Conservation (phyloP, 2,113 vertebrate species). For the Thryonomys swinderianus region DNA sequence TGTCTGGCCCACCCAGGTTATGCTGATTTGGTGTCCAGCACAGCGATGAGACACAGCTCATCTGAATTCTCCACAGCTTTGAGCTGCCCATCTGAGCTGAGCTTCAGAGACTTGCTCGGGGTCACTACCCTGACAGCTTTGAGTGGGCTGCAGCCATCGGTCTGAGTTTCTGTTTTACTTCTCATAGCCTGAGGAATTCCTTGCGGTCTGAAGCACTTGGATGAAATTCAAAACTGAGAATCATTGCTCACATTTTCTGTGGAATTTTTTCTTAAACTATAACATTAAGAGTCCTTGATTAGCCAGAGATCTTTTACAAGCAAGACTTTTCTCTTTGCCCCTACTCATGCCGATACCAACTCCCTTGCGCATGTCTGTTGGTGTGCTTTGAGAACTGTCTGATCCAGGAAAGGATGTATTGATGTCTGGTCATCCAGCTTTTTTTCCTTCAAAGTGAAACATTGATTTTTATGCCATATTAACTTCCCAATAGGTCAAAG, state of each 20-base stretch:
- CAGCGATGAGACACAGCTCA: background rate
- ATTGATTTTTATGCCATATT: constrained; percentile 65
- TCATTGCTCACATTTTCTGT: constrained; percentile 10
- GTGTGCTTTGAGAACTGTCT: constrained; percentile 29
- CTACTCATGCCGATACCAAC: background rate
- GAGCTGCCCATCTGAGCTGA: background rate
- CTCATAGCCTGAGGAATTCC: background rate
- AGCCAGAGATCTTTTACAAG: background rate
- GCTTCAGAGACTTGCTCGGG: background rate
- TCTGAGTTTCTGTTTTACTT: constrained; percentile 10
- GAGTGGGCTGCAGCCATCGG: background rate
- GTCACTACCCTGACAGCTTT: background rate
- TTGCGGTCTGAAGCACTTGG: constrained; percentile 2
- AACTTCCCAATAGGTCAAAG: constrained; percentile 50
- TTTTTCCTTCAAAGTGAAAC: constrained; percentile 38
- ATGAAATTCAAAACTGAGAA: background rate
- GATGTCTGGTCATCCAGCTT: constrained; percentile 10
- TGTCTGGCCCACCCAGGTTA: background rate
- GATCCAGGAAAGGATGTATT: background rate
- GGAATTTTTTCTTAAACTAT: constrained; percentile 26
- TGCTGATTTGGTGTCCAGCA: background rate
- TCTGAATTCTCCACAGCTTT: background rate
- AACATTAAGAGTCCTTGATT: background rate
- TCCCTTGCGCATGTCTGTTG: background rate
- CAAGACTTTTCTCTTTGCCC: constrained; percentile 15